These are phyloP conservation scores for Coilia nasus DNA, from an alignment of 2,797 vertebrate genomes.

Conservation along the genomic window DNA sequence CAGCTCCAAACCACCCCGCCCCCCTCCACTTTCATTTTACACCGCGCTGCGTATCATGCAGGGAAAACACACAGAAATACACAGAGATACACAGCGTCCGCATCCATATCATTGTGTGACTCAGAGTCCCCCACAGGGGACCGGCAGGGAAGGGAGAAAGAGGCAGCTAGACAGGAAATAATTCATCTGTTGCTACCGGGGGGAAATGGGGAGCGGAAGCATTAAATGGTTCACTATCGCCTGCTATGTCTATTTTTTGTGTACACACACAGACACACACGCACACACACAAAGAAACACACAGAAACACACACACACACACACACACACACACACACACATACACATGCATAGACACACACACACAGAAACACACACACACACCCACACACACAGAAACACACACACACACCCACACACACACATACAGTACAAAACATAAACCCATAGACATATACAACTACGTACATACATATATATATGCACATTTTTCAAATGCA, in stretches of 20 bases:
- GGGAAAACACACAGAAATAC: slow-evolving; percentile 4
- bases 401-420: too few species aligned
- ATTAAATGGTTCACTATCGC: background rate
- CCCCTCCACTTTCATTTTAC: background rate
- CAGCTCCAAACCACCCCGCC: background rate
- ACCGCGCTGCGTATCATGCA: background rate
- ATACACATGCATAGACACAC: background rate
- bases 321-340: background rate
- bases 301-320: background rate
- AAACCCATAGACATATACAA: too few species aligned
- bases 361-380: background rate
- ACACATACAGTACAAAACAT: background rate
- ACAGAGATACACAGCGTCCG: background rate
- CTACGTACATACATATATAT: too few species aligned
- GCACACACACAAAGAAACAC: background rate
- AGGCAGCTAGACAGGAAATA: background rate
- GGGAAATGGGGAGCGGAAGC: background rate
- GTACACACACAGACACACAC: background rate
- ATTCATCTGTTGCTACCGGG: background rate
- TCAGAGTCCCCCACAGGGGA: background rate
- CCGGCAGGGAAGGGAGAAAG: background rate
- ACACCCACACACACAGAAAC: background rate
- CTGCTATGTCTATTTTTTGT: background rate
- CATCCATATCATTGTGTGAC: slow-evolving; percentile 19
- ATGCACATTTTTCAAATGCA: too few species aligned